Conservation (phyloP, 2,888 invertebrate species). For the Spodoptera littoralis region DNA sequence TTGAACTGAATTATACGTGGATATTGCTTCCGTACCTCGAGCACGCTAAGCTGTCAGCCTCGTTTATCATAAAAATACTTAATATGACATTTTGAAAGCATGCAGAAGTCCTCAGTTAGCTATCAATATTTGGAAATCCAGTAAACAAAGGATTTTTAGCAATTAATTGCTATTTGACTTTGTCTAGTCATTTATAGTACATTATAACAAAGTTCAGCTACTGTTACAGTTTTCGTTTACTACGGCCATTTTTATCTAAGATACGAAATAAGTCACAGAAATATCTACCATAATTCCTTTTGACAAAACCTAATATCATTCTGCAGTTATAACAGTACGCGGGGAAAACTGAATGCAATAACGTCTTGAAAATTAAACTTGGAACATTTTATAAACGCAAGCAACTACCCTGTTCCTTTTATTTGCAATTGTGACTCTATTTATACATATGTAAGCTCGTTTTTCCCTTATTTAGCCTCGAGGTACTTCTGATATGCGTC, state of each 20-base stretch:
- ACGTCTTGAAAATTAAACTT: constrained; percentile 28
- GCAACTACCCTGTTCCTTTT: constrained; percentile 4
- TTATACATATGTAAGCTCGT: not conserved
- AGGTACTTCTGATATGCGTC: not conserved
- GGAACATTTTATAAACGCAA: constrained; percentile 18
- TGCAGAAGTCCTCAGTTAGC: not conserved
- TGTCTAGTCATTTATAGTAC: too few relatives aligned
- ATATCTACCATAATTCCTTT: constrained; percentile 26
- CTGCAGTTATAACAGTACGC: constrained; percentile 15
- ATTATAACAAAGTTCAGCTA: too few relatives aligned
- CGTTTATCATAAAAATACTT: constrained; percentile 1
- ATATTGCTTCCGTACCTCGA: constrained; percentile 23
- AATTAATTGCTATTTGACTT: too few relatives aligned
- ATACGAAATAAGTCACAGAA: constrained; percentile 25
- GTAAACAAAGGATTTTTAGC: too few relatives aligned
- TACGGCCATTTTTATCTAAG: not conserved
- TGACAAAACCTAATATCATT: constrained; percentile 34
- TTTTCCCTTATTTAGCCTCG: not conserved
- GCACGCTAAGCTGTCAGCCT: constrained; percentile 6
- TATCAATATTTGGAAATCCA: constrained; percentile 7
- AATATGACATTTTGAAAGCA: not conserved
- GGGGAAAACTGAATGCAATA: constrained; percentile 20
- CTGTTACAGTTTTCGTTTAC: too few relatives aligned
- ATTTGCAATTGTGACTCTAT: constrained; percentile 11
- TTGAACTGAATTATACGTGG: constrained; percentile 29